A percentile compares a stretch with the other conserved stretches of the same genome.
phyloP scores from a whole-genome alignment of 2,113 vertebrate genomes.

The Delphinapterus leucas region DNA sequence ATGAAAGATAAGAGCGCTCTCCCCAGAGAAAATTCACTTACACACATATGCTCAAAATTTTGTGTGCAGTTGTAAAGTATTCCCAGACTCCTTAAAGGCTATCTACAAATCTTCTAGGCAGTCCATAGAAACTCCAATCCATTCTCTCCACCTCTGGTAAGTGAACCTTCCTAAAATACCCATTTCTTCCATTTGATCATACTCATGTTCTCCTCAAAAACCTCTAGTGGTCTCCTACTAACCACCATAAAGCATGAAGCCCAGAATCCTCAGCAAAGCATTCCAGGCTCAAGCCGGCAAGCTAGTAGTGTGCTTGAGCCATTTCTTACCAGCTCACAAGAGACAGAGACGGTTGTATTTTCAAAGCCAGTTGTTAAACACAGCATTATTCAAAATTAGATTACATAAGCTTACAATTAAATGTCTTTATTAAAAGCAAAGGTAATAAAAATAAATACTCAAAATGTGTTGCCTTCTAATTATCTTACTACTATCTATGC shows the following conservation, averaged over 20 bases:
- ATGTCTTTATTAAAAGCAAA: background rate
- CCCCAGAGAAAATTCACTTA: background rate
- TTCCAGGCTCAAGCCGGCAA: background rate
- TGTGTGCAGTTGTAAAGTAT: background rate
- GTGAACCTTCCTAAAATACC: background rate
- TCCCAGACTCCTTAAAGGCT: background rate
- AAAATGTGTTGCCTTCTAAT: background rate
- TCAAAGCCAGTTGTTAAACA: conserved; percentile 1
- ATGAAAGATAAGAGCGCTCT: background rate
- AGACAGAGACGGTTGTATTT: background rate
- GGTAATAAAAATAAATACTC: background rate
- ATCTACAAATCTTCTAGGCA: background rate
- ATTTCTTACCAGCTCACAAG: background rate
- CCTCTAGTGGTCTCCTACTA: background rate
- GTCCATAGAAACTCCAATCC: background rate
- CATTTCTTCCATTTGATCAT: background rate
- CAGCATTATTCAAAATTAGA: background rate
- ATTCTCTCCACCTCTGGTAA: background rate
- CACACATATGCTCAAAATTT: background rate
- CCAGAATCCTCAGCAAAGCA: background rate
- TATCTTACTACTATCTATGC: background rate
- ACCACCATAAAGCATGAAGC: background rate
- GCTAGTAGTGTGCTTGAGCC: background rate
- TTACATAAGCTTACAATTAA: background rate
- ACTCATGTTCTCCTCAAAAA: background rate